A percentile compares a stretch with the other conserved stretches of the same genome.
Conservation (phyloP, 2,797 vertebrate species). For the Galaxias olidus region DNA sequence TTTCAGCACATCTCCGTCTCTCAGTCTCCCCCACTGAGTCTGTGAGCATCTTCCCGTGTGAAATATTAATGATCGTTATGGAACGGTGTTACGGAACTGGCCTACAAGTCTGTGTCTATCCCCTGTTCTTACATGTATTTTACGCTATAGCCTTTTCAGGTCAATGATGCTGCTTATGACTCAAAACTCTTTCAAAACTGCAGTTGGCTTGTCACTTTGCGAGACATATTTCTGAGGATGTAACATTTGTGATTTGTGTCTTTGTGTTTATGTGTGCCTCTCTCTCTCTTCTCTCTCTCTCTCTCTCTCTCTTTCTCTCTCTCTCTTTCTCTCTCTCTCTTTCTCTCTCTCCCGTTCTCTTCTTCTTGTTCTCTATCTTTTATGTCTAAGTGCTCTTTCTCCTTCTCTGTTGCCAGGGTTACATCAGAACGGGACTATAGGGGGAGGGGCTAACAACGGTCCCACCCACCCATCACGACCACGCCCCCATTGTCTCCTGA, state of each 20-base stretch:
- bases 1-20: too few relatives aligned
- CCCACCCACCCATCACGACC: neutral
- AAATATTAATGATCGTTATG: too few relatives aligned
- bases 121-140: too few relatives aligned
- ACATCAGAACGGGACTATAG: neutral
- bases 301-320: neutral
- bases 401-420: neutral
- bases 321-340: neutral
- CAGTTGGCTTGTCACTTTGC: too few relatives aligned
- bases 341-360: neutral
- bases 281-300: neutral
- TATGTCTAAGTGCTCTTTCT: neutral
- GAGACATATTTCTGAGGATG: too few relatives aligned
- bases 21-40: too few relatives aligned
- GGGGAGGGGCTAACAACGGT: neutral
- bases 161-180: too few relatives aligned
- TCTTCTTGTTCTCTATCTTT: neutral
- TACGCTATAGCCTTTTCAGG: too few relatives aligned
- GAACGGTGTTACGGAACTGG: too few relatives aligned
- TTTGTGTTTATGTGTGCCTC: neutral
- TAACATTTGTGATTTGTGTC: neutral
- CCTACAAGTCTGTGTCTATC: too few relatives aligned
- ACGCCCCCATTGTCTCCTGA: neutral
- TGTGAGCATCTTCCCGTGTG: too few relatives aligned
- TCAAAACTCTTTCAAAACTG: too few relatives aligned